Base-by-base conservation (phyloP, 2,797 vertebrate species). In the Podargus strigoides region DNA sequence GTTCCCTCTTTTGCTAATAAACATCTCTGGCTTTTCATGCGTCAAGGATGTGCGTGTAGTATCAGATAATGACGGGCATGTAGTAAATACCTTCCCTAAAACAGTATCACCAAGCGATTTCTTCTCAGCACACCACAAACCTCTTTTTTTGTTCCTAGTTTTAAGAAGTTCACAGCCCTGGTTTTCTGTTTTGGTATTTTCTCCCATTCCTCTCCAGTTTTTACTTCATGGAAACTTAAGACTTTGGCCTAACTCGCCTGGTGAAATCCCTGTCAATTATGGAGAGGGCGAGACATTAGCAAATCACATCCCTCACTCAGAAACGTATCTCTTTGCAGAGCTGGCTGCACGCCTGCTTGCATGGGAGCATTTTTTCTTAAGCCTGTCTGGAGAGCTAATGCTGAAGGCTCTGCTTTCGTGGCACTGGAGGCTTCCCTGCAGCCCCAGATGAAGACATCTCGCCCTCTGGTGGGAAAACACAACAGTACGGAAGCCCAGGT, bases 401-500 rank as follows among this genome's bases (percentile, higher is more conserved):
- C 36, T 4, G 67, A 32, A 64, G 58, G 58, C 66, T 85, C 18
- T 55, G 87, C 76, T 62, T 85, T 90, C 10, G 2, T 76, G 86
- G 77, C 85, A 42, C 55, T 9, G 49, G 32, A 52, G 11, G 47
- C 64, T 36, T 50, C 42, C 36, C 30, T 14, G 62, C 2, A 1
- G 53, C 67, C 42, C 41, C 17, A 7, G 42, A 75, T 36, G 87
- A 94, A 69, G 70, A n/a, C 60, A 90, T 64, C 67, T 86, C 94
- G 96, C 96, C 96, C 95, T 90, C 96, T 97, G 87, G 42, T 90
- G 96, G 96, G 44, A 85, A 90, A 66, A 2, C 58, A 32, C 12
- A 39, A 52, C 22, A 2, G 19, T 70, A 39, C 12, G 5, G 52
- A 53, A 87, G 34, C 59, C 59, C 70, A 26, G 47, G 18, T 41